A percentile compares a stretch with the other conserved stretches of the same genome.
Conservation (phyloP, 2,113 vertebrate species). For the Petrocephalus microphthalmus region DNA sequence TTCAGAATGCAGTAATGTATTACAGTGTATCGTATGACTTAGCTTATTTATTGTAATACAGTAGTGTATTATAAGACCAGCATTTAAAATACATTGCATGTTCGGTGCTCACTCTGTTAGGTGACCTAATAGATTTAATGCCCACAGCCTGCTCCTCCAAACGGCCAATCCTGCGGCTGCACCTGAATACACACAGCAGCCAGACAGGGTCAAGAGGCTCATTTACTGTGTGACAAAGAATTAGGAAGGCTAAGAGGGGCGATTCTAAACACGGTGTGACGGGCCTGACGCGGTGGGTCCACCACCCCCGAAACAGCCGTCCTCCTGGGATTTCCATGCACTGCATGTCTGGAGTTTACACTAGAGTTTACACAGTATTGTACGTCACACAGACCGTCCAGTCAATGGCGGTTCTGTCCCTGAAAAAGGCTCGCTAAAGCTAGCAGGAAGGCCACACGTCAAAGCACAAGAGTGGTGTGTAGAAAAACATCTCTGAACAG, state of each 20-base stretch:
- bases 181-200: not conserved
- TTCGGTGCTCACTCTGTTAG: not conserved
- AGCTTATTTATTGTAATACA: no score
- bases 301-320: not conserved
- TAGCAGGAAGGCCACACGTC: not conserved
- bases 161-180: not conserved
- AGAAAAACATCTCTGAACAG: not conserved
- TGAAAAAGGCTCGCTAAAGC: not conserved
- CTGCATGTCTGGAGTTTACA: not conserved
- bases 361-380: not conserved
- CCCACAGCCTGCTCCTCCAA: not conserved
- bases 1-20: not conserved
- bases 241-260: not conserved
- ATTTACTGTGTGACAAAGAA: not conserved
- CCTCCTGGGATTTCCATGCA: not conserved
- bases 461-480: not conserved
- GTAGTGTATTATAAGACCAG: constrained; percentile 9
- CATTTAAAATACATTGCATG: not conserved
- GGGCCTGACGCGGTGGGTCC: not conserved
- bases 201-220: not conserved
- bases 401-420: not conserved
- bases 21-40: no score
- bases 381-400: not conserved
- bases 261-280: not conserved
- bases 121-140: not conserved